Conservation (phyloP, 2,888 invertebrate genomes). For the Ormyrus nitidulus region DNA sequence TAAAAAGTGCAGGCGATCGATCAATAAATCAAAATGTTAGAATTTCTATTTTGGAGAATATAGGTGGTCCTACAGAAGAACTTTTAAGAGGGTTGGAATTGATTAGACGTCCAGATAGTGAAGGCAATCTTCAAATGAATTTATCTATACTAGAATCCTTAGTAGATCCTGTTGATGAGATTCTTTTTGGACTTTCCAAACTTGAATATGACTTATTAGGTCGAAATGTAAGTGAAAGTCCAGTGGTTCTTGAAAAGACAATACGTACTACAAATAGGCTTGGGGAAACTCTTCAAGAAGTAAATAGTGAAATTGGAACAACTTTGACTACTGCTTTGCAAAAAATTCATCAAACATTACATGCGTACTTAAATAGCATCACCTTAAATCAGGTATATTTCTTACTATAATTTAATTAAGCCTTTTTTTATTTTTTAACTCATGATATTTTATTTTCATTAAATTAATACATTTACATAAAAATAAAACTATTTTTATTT, state of each 20-base stretch:
- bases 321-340: conserved; percentile 53
- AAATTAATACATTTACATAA: background rate
- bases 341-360: conserved; percentile 58
- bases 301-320: conserved; percentile 34
- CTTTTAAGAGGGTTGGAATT: conserved; percentile 70
- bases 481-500: background rate
- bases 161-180: conserved; percentile 76
- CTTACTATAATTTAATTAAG: conserved; percentile 1
- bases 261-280: conserved; percentile 63
- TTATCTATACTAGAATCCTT: conserved; percentile 72
- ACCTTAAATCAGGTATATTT: conserved; percentile 61
- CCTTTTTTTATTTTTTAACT: conserved; percentile 1
- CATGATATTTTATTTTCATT: background rate
- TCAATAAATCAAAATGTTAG: conserved; percentile 66
- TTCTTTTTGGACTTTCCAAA: conserved; percentile 67
- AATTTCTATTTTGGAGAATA: conserved; percentile 69
- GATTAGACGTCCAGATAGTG: conserved; percentile 64
- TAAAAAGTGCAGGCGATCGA: conserved; percentile 66
- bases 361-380: conserved; percentile 61
- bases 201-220: conserved; percentile 68
- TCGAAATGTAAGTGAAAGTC: conserved; percentile 62
- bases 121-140: conserved; percentile 63
- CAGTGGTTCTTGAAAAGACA: conserved; percentile 68
- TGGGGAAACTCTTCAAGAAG: conserved; percentile 40
- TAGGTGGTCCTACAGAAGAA: conserved; percentile 72